phyloP scores from a whole-genome alignment of 2,888 invertebrate genomes.

The Bombyx huttoni region DNA sequence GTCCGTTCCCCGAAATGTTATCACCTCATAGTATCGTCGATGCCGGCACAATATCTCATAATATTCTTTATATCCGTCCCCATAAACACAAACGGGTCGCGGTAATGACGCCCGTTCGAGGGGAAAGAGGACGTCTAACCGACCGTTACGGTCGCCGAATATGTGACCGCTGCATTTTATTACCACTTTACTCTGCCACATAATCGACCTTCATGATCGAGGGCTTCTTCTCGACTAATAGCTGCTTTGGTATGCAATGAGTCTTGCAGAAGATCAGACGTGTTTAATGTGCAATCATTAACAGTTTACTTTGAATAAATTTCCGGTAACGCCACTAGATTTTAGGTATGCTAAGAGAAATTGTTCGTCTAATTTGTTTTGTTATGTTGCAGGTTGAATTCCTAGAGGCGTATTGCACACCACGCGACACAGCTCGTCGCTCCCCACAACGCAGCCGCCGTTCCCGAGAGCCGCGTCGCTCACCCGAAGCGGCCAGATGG shows the following conservation, averaged over 20 bases:
- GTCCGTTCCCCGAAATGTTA: slow-evolving; percentile 46
- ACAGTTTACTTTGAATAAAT: too few species aligned
- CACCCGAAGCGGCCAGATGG: slow-evolving; percentile 60
- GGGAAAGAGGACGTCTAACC: slow-evolving; percentile 59
- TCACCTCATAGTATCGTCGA: slow-evolving; percentile 61
- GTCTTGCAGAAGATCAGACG: slow-evolving; percentile 2
- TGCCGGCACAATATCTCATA: slow-evolving; percentile 65
- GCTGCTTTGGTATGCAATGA: slow-evolving; percentile 35
- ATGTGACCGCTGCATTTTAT: slow-evolving; percentile 74
- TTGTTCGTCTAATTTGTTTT: slow-evolving; percentile 1
- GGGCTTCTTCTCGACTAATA: slow-evolving; percentile 58
- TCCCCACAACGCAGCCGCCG: slow-evolving; percentile 60
- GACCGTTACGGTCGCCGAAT: slow-evolving; percentile 63
- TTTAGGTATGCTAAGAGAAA: background rate
- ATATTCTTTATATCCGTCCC: slow-evolving; percentile 68
- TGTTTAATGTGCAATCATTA: too few species aligned
- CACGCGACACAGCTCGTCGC: slow-evolving; percentile 75
- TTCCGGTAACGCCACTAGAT: too few species aligned
- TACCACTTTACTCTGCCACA: slow-evolving; percentile 71
- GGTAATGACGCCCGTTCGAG: slow-evolving; percentile 60
- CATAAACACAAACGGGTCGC: slow-evolving; percentile 67
- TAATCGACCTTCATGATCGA: slow-evolving; percentile 69
- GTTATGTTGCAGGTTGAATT: slow-evolving; percentile 76
- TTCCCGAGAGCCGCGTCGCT: slow-evolving; percentile 53
- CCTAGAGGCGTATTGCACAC: slow-evolving; percentile 81